Evolutionary conservation across 2,797 vertebrate genomes (phyloP).

Genomic region (Silurus lanzhouensis): DNA sequence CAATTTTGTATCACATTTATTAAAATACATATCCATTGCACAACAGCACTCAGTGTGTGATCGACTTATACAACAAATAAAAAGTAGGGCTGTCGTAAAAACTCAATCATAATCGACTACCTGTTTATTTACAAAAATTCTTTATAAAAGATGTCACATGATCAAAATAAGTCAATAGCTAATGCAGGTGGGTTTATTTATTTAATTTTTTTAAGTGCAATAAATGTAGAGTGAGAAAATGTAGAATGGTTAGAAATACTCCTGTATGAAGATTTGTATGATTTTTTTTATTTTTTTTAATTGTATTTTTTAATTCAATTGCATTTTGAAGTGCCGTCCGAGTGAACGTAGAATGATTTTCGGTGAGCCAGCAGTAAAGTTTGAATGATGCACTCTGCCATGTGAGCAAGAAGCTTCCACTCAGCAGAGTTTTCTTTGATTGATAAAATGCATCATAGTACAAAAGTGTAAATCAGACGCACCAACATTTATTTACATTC

Average conservation of each 20-base stretch:
- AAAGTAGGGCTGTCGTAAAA: not conserved
- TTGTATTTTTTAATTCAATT: not conserved
- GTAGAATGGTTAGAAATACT: no score
- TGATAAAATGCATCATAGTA: no score
- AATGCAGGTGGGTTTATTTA: not conserved
- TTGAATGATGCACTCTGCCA: no score
- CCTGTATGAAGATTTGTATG: not conserved
- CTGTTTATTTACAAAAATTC: no score
- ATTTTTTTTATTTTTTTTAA: not conserved
- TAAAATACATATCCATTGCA: not conserved
- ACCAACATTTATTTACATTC: no score
- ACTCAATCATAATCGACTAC: not conserved
- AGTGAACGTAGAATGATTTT: not conserved
- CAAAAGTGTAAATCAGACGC: no score
- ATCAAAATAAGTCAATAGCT: not conserved
- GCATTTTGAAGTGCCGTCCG: not conserved
- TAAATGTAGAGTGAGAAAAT: no score
- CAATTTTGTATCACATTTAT: not conserved
- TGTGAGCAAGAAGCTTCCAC: no score
- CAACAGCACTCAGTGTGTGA: not conserved
- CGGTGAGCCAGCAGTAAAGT: not conserved
- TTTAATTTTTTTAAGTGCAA: no score
- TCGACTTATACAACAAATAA: no score
- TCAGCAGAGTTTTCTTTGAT: no score
- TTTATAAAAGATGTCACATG: not conserved